A percentile compares a stretch with the other conserved stretches of the same genome.
These are phyloP conservation scores for Pseudopipra pipra DNA, from an alignment of 2,113 vertebrate genomes.

Conservation along the genomic window DNA sequence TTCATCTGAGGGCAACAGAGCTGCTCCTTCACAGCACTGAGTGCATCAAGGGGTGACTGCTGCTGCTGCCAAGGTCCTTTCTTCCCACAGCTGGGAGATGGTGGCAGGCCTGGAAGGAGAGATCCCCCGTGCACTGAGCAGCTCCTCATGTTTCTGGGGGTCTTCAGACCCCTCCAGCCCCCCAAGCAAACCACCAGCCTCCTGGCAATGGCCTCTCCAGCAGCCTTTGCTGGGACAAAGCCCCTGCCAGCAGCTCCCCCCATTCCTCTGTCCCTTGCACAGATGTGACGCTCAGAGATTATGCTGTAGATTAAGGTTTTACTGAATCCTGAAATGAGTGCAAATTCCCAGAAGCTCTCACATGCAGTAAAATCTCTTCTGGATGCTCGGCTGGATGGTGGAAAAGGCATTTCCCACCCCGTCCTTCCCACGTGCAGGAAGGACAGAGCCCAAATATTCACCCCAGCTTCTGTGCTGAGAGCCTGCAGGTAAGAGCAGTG, in stretches of 20 bases:
- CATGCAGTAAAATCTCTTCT: background rate
- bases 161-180: background rate
- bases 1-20: fast-evolving
- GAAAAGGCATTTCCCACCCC: background rate
- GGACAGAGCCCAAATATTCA: background rate
- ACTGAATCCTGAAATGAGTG: conserved; percentile 35
- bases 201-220: background rate
- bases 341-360: conserved; percentile 32
- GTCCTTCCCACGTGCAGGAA: background rate
- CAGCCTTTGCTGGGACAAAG: background rate
- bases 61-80: background rate
- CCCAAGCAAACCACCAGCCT: background rate
- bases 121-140: fast-evolving
- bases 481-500: conserved; percentile 18
- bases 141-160: background rate
- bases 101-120: background rate
- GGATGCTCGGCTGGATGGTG: background rate
- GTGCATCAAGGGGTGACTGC: fast-evolving
- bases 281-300: conserved; percentile 58
- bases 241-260: background rate
- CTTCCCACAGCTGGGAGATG: background rate
- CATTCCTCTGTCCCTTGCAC: background rate
- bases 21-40: background rate
- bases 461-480: background rate
- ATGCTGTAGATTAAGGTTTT: conserved; percentile 60